Evolutionary conservation across 2,113 vertebrate species (phyloP).

Genomic region (Hoplias malabaricus): DNA sequence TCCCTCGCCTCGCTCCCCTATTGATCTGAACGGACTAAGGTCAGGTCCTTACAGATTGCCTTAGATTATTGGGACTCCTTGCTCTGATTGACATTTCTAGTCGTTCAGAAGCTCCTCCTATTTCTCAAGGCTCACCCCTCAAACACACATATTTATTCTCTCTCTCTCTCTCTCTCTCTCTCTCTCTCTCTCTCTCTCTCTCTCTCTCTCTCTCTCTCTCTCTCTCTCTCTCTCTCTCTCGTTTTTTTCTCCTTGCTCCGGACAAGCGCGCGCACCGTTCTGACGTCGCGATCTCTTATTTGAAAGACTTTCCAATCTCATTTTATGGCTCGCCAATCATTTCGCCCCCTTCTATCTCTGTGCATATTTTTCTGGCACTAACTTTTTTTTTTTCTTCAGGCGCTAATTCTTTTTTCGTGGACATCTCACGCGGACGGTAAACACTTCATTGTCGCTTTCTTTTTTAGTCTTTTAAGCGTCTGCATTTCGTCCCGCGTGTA

Average conservation of each 20-base stretch:
- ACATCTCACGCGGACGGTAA: conserved; percentile 51
- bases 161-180: conserved; percentile 67
- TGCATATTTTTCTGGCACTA: no score
- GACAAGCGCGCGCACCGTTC: conserved; percentile 69
- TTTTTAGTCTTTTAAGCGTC: conserved; percentile 34
- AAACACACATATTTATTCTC: conserved; percentile 60
- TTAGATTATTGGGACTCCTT: conserved; percentile 96
- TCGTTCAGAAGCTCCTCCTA: conserved; percentile 94
- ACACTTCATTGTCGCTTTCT: conserved; percentile 54
- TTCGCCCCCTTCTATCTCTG: conserved; percentile 66
- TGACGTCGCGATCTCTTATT: conserved; percentile 84
- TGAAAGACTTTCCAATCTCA: conserved; percentile 85
- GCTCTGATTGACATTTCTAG: conserved; percentile 99
- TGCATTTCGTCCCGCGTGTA: conserved; percentile 31
- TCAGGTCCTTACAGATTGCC: conserved; percentile 99
- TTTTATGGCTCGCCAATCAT: conserved; percentile 84
- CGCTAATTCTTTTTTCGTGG: conserved; percentile 56
- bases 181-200: conserved; percentile 61
- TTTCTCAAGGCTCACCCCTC: conserved; percentile 85
- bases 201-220: conserved; percentile 52
- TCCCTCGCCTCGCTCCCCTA: conserved; percentile 89
- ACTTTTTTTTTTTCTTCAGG: conserved; percentile 19
- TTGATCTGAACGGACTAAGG: conserved; percentile 97
- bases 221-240: conserved; percentile 56
- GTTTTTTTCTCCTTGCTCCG: conserved; percentile 52